A percentile compares a stretch with the other conserved stretches of the same genome.
Evolutionary conservation across 2,888 invertebrate genomes (phyloP).

Genomic region (Cerastis leucographa): DNA sequence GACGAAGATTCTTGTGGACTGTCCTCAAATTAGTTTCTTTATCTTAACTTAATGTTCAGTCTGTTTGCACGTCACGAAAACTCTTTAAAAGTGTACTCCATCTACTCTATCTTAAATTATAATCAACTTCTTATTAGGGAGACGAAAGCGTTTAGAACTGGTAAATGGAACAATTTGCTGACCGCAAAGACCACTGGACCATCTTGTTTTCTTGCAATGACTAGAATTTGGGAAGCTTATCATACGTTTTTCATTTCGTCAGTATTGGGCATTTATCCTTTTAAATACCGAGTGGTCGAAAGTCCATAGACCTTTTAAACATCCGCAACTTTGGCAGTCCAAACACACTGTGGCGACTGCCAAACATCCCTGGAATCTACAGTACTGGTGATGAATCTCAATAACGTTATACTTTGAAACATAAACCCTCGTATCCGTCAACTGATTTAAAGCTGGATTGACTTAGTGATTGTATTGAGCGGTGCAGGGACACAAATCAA

Average conservation of each 20-base stretch:
- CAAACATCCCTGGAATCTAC: background rate
- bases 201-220: constrained; percentile 10
- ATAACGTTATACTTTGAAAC: constrained; percentile 28
- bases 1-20: constrained; percentile 58
- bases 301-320: background rate
- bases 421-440: constrained; percentile 13
- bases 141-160: constrained; percentile 43
- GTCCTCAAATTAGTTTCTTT: constrained; percentile 62
- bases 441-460: constrained; percentile 53
- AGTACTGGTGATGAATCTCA: background rate
- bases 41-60: constrained; percentile 56
- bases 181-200: background rate
- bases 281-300: background rate
- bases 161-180: constrained; percentile 38
- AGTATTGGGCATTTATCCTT: background rate
- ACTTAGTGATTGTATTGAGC: constrained; percentile 61
- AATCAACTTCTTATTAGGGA: constrained; percentile 54
- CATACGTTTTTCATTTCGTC: background rate
- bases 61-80: constrained; percentile 61
- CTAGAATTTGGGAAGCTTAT: background rate
- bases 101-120: constrained; percentile 60
- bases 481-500: constrained; percentile 57
- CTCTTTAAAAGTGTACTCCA: constrained; percentile 47
- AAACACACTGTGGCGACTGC: background rate
- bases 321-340: background rate